phyloP scores from a whole-genome alignment of 2,113 vertebrate species.

The Struthio camelus region DNA sequence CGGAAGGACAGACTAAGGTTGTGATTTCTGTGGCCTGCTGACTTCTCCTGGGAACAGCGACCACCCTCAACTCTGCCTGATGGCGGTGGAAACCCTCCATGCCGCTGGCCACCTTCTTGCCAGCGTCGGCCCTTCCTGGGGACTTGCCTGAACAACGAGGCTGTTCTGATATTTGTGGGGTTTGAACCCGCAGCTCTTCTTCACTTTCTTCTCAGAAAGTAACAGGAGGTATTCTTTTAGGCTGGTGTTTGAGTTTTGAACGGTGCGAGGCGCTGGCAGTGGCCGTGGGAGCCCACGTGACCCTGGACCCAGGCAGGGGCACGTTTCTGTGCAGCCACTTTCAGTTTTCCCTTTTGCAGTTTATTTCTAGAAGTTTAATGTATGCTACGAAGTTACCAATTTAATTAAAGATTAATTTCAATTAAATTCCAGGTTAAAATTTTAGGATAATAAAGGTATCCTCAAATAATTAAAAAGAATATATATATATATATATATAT shows the following conservation, averaged over 20 bases:
- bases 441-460: neutral
- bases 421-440: neutral
- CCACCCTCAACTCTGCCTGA: neutral
- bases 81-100: fast-evolving
- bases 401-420: neutral
- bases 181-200: neutral
- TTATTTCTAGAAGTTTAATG: too few species aligned
- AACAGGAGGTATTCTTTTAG: too few species aligned
- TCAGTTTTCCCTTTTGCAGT: too few species aligned
- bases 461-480: neutral
- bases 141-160: too few species aligned
- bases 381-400: neutral
- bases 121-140: neutral
- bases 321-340: too few species aligned
- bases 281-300: too few species aligned
- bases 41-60: neutral
- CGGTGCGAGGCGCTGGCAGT: too few species aligned
- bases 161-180: neutral
- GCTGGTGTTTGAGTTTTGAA: too few species aligned
- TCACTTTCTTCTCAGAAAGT: too few species aligned
- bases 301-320: too few species aligned
- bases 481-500: too few species aligned
- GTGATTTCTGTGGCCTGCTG: neutral
- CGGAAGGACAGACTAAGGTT: fast-evolving
- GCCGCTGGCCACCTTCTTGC: neutral